Conservation (phyloP, 2,797 vertebrate genomes). For the Hydrophis major region DNA sequence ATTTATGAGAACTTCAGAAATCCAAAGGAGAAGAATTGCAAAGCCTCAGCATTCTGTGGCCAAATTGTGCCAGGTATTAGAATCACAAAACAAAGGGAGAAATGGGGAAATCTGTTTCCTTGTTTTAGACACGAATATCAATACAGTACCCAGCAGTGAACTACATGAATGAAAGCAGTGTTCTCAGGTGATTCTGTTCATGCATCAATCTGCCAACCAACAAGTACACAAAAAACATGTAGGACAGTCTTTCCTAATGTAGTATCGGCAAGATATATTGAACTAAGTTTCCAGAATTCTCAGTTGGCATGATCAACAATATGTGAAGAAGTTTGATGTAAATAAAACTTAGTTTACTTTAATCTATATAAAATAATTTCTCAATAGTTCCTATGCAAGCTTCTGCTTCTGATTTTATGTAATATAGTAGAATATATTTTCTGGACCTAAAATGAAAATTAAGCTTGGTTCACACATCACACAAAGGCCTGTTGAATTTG, state of each 20-base stretch:
- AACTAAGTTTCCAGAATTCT: neutral
- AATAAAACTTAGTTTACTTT: neutral
- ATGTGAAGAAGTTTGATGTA: neutral
- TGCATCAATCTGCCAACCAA: neutral
- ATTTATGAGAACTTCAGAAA: neutral
- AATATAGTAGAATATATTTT: neutral
- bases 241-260: neutral
- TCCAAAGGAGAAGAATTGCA: neutral
- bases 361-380: neutral
- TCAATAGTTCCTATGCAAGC: neutral
- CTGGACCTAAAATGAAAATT: neutral
- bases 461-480: neutral
- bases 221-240: neutral
- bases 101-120: neutral
- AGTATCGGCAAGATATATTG: neutral
- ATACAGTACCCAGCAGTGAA: neutral
- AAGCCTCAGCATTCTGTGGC: neutral
- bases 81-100: neutral
- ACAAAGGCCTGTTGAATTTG: neutral
- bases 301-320: neutral
- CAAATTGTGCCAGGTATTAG: neutral
- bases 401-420: neutral
- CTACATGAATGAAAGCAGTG: neutral
- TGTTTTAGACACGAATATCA: neutral
- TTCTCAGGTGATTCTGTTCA: neutral